Base-by-base conservation (phyloP, 2,113 vertebrate genomes). In the Paracanthobrama guichenoti region DNA sequence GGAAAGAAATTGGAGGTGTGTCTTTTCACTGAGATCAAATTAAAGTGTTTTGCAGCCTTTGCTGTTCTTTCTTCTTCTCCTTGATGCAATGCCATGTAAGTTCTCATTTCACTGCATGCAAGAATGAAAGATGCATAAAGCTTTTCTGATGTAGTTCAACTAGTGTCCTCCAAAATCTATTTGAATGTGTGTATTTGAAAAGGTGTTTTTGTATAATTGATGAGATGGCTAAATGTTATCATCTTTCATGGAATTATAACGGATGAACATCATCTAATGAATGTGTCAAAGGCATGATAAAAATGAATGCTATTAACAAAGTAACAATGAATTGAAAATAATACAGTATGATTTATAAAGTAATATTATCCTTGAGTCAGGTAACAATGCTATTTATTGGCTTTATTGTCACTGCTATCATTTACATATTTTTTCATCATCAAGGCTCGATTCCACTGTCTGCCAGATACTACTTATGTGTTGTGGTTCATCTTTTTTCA, bases 21-120 rank as follows among this genome's bases (percentile, higher is more conserved):
- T 79, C 71, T 88, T 88, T 75, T 86, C 79, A 85, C 87, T 76
- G 28, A 82, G 86, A 88, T 91, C 83, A 86, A 88, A 88, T 91
- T 86, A 87, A 67, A 72, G 73, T n/a, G 18, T 71, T 59, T 83
- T 83, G 83, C 44, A 84, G 50, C 85, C 82, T 80, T 26, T 28
- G n/a, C 22, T 83, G 60, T 85, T 64, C 14, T 3, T 84, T 24
- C 67, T 71, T 53, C 48, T 53, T 6, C 39, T 53, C 35, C 53
- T 50, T 81, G 16, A 81, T 28, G 48, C 72, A 71, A 35, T 53
- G 48, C 46, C 48, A 64, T 71, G 11, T 28, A 66, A 6, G 48
- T 48, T 72, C 66, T 80, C 74, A 64, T 67, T 86, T 79, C 81
- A 62, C 71, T 85, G 39, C 64, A 46, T 42, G 22, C 39, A 53